Evolutionary conservation across 1,140 invertebrate species (phyloP), one percentile per base, ranked within the genome.

Genomic region (Proctacanthus coquilletti): DNA sequence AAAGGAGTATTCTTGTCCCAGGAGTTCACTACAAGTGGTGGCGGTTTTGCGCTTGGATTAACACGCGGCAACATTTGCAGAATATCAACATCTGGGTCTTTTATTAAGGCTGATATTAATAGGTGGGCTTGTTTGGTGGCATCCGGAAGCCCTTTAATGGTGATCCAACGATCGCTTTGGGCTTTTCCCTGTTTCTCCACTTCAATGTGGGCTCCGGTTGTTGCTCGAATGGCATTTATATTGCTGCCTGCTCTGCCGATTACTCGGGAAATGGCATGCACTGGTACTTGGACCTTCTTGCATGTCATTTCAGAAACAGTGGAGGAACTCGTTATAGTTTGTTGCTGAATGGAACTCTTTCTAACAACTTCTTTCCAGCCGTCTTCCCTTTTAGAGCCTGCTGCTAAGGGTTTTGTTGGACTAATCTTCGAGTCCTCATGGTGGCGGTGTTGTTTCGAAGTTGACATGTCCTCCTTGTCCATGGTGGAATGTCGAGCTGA

Each of bases 301-400:
- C 53, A 56, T 1, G 49, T 55, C 47, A 59, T 60, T 43, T 60
- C 57, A 9, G 46, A 46, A 0, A 34, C 42, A 36, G 35, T 8
- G 25, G 19, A 15, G 35, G 21, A 14, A 29, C 40, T 46, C 20
- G 21, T 42, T 18, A 45, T 34, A 19, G 49, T 50, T 6, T 42
- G 47, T 18, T 59, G 56, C 42, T 65, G 64, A 6, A 62, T 50
- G 14, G 62, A 66, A 40, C 72, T 84, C 63, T 84, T 93, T 52
- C 91, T 66, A 5, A 89, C 84, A 8, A 96, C 89, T 68, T 96
- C 91, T 61, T 94, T 95, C 92, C 92, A 97, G 5, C 89, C 91
- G 56, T 95, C 91, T 48, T 96, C 91, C 35, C 85, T 48, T 11
- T 54, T 49, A 18, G 57, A n/a, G 13, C 30, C 10, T 33, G 15